phyloP scores from a whole-genome alignment of 2,797 vertebrate species.

The Podarcis lilfordi region DNA sequence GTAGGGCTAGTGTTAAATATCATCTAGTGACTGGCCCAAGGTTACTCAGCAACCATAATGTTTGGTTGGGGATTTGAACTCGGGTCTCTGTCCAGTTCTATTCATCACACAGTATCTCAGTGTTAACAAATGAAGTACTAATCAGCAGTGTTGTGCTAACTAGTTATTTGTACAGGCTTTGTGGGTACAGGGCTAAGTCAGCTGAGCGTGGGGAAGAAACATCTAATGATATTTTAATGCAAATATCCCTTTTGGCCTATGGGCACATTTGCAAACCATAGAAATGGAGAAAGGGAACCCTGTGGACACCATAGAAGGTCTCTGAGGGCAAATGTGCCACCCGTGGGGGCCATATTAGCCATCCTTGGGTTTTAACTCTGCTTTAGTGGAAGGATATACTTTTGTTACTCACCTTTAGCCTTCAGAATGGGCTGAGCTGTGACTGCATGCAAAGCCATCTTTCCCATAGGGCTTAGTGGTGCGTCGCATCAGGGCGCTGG shows the following conservation, averaged over 20 bases:
- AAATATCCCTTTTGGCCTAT: too few species aligned
- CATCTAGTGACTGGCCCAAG: too few species aligned
- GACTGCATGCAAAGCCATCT: too few species aligned
- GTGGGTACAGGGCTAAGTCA: not conserved
- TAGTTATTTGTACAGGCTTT: not conserved
- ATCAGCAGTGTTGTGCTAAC: not conserved
- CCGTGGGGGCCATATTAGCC: too few species aligned
- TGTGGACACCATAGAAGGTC: too few species aligned
- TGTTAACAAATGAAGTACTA: not conserved
- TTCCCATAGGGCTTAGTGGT: too few species aligned
- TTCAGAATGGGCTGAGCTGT: not conserved
- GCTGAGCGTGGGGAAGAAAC: not conserved
- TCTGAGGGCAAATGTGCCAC: too few species aligned
- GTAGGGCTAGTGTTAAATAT: too few species aligned
- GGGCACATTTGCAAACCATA: too few species aligned
- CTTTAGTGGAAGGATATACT: not conserved
- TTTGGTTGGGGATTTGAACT: not conserved
- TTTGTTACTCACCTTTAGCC: not conserved
- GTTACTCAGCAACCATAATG: too few species aligned
- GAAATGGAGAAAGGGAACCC: too few species aligned
- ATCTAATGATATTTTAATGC: not conserved
- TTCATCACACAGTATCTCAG: not conserved
- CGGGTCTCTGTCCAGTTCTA: not conserved
- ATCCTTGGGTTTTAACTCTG: not conserved
- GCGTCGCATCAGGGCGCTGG: accelerated